Evolutionary conservation across 1,140 invertebrate genomes (phyloP), one percentile per base, ranked within the genome.

Genomic region (Sycobia sp.): DNA sequence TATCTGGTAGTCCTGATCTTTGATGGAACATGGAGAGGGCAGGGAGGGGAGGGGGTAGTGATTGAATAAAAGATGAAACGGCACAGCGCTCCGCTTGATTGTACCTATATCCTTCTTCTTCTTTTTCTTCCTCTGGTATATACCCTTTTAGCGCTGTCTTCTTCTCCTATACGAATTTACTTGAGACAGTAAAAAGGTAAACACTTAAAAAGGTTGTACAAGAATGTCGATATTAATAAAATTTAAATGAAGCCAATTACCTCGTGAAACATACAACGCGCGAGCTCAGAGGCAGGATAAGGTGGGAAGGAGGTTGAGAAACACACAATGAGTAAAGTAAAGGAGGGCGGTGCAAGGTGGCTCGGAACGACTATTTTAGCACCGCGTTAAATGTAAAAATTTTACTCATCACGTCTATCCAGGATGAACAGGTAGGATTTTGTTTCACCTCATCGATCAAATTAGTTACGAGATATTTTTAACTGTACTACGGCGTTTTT

Each of bases 141-240:
- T n/a, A n/a, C 8, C 18, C 39, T 4, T 20, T 14, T 7, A 4
- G 5, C 29, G 29, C 29, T 13, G 14, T 5, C 32, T 60, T 41
- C 38, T 41, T 29, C 36, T 22, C 13, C n/a, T n/a, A n/a, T n/a
- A n/a, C n/a, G n/a, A n/a, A n/a, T n/a, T n/a, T n/a, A n/a, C n/a
- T n/a, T n/a, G n/a, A n/a, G n/a, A n/a, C n/a, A n/a, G n/a, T n/a
- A n/a, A n/a, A n/a, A n/a, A n/a, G n/a, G n/a, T n/a, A n/a, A n/a
- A n/a, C n/a, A n/a, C n/a, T 71, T 70, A 72, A 79, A 76, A 77
- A 73, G 67, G 69, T 50, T 63, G 55, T 67, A 51, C 68, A 76
- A 75, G 75, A 77, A 80, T 78, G 74, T 74, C 76, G 78, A 76
- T 79, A 77, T 77, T 78, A 78, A 78, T 80, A 75, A 79, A 80